Evolutionary conservation across 1,140 invertebrate genomes (phyloP).

Genomic region (Drosophila nigromelanica): DNA sequence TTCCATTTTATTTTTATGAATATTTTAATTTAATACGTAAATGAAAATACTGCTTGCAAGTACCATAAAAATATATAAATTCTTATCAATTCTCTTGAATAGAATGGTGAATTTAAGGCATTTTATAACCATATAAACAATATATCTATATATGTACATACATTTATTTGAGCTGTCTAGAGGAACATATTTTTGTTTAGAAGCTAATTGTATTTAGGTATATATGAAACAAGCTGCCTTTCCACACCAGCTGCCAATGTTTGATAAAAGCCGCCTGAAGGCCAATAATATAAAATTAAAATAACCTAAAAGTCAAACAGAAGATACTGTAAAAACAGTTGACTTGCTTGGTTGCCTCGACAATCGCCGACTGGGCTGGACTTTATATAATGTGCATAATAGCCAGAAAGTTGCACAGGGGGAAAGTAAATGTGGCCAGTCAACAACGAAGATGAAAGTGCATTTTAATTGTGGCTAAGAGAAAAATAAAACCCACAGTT

Average conservation of each 20-base stretch:
- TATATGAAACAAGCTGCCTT: no score
- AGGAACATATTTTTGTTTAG: no score
- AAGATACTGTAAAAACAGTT: slow-evolving; percentile 11
- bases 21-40: slow-evolving; percentile 19
- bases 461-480: slow-evolving; percentile 44
- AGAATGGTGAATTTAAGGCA: no score
- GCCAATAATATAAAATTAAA: slow-evolving; percentile 7
- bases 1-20: slow-evolving; percentile 23
- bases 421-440: slow-evolving; percentile 17
- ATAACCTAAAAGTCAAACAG: slow-evolving; percentile 27
- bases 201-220: no score
- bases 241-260: no score
- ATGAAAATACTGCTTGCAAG: background rate
- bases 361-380: background rate
- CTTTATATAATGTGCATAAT: slow-evolving; percentile 6
- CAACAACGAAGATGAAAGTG: slow-evolving; percentile 49
- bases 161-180: no score
- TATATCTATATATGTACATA: no score
- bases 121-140: no score
- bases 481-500: slow-evolving; percentile 11
- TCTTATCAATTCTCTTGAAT: background rate
- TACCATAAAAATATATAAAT: background rate
- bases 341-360: background rate
- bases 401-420: background rate
- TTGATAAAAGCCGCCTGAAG: background rate